A percentile compares a stretch with the other conserved stretches of the same genome.
Conservation (phyloP, 2,888 invertebrate species). For the Luffia ferchaultella region DNA sequence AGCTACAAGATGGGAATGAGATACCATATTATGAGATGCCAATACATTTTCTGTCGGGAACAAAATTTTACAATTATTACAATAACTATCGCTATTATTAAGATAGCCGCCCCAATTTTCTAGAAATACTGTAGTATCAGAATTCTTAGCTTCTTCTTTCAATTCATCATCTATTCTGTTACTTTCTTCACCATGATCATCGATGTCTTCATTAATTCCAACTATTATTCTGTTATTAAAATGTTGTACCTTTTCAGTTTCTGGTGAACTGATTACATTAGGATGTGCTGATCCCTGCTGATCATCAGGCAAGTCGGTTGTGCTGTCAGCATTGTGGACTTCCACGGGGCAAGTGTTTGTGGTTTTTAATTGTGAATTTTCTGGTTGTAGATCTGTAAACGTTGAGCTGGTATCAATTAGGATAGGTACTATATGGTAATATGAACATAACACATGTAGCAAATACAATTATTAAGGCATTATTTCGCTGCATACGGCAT, state of each 20-base stretch:
- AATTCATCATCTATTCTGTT: background rate
- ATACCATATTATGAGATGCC: conserved; percentile 30
- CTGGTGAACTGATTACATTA: background rate
- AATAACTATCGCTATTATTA: conserved; percentile 22
- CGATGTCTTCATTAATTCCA: background rate
- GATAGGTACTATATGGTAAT: no score
- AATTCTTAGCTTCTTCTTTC: conserved; percentile 8
- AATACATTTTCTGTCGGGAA: conserved; percentile 31
- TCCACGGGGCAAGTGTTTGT: background rate
- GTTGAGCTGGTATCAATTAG: no score
- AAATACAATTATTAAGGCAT: no score
- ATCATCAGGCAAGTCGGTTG: background rate
- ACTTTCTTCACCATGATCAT: conserved; percentile 25
- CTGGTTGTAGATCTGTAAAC: background rate
- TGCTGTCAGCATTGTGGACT: conserved; percentile 3
- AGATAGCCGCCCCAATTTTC: conserved; percentile 27
- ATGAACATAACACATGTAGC: no score
- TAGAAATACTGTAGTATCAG: conserved; percentile 17
- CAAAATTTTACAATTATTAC: conserved; percentile 25
- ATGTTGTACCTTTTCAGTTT: conserved; percentile 1
- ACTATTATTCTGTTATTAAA: background rate
- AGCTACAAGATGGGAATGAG: conserved; percentile 28
- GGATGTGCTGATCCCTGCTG: background rate
- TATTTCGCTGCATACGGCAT: no score
- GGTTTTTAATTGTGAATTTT: background rate